Base-by-base conservation (phyloP, 2,797 vertebrate species). In the Rachycentron canadum region DNA sequence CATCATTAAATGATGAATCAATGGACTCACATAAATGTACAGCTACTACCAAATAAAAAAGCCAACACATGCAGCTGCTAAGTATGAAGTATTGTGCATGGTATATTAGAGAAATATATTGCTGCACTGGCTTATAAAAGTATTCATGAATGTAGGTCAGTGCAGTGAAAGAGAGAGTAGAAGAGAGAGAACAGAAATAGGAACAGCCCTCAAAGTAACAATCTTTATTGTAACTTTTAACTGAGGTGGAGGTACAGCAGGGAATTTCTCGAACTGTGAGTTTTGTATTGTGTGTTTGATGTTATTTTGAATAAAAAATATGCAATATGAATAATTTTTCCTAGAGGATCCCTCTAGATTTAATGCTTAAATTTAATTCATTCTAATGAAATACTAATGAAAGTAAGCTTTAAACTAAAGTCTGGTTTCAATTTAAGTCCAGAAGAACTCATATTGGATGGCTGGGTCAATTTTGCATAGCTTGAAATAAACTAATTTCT, bases 111-210 rank as follows among this genome's bases (percentile, higher is more conserved):
- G 14, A n/a, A 5, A 65, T 57, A 50, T 79, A 72, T 50, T 40
- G 23, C 56, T 59, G 47, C 43, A 70, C 45, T 55, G 56, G 45
- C 72, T 70, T 23, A 71, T 75, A 28, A 21, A 5, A 62, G 62
- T 43, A 17, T 41, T 62, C n/a, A 25, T 72, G 38, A 84, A 87
- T 85, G 77, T 82, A 82, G 85, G 86, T 81, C 84, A 88, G 38
- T 26, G 25, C 28, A 70, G 19, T 57, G 10, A 65, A n/a, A 41
- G 5, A 57, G 16, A 61, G 7, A 59, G 55, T 13, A 49, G 38
- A 26, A 26, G 9, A 58, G 1, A 28, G 2, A 59, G 25, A 43
- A 53, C 7, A 56, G 19, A 75, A 64, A 74, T 38, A 70, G 52
- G 28, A 78, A 41, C 68, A 49, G 61, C 32, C 70, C 63, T 63